Evolutionary conservation across 2,888 invertebrate genomes (phyloP).

Genomic region (Perizoma affinitatum): DNA sequence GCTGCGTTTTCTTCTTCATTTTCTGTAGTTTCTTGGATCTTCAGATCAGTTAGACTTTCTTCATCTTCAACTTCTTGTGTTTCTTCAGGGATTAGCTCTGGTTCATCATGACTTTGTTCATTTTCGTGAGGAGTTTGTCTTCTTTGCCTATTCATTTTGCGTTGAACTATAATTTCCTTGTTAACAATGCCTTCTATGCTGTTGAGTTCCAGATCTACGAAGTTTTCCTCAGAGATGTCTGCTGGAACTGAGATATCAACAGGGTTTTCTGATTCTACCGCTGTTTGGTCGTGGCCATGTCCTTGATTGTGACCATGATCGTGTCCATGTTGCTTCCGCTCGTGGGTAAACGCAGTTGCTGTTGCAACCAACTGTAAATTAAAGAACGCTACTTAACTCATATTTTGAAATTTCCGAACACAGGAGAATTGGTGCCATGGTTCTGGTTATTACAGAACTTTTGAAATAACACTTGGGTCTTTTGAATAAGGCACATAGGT

Average conservation of each 20-base stretch:
- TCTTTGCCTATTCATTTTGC: neutral
- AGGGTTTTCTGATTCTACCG: neutral
- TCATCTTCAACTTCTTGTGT: constrained; percentile 17
- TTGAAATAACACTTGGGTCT: neutral
- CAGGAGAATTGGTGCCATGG: too few species aligned
- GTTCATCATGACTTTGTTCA: neutral
- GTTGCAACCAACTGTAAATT: constrained; percentile 9
- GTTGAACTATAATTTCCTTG: neutral
- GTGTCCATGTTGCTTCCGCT: neutral
- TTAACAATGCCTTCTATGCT: neutral
- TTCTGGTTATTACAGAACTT: too few species aligned
- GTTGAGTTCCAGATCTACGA: neutral
- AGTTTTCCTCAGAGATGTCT: neutral
- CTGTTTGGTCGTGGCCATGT: constrained; percentile 9
- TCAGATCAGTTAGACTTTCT: neutral
- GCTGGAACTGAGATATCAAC: neutral
- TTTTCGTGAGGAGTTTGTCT: constrained; percentile 2
- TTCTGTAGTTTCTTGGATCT: constrained; percentile 6
- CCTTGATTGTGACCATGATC: constrained; percentile 10
- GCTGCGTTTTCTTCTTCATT: neutral
- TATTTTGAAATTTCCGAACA: too few species aligned
- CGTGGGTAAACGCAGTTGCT: neutral
- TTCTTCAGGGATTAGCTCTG: neutral
- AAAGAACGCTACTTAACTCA: neutral
- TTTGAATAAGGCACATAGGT: too few species aligned